Conservation (phyloP, 92 coral and sea anemone genomes). For the Epizoanthus scotinus region DNA sequence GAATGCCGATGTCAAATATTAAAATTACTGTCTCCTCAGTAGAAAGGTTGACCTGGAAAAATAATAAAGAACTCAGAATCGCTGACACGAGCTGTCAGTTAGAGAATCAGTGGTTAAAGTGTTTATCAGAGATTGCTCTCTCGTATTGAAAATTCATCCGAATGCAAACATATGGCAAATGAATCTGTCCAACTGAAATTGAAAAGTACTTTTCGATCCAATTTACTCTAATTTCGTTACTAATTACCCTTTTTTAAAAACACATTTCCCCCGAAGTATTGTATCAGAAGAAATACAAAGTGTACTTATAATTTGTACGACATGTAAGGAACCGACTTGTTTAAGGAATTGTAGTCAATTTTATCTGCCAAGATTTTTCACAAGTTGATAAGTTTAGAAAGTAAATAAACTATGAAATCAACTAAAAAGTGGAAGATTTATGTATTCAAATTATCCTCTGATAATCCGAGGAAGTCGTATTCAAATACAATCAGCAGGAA, state of each 20-base stretch:
- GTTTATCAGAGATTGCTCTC: neutral
- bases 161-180: conserved; percentile 10
- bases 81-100: conserved; percentile 5
- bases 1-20: too few species aligned
- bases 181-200: conserved; percentile 4
- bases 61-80: neutral
- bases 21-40: too few species aligned
- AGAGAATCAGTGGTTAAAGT: neutral
- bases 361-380: too few species aligned
- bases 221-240: conserved; percentile 16
- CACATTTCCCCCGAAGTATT: neutral
- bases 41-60: too few species aligned
- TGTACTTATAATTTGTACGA: neutral
- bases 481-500: neutral
- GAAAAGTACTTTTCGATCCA: neutral
- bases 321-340: neutral
- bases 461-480: neutral
- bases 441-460: neutral
- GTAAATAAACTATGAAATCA: neutral
- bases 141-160: conserved; percentile 14
- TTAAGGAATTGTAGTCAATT: neutral
- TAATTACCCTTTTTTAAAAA: neutral
- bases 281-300: conserved; percentile 1
- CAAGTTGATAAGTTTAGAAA: too few species aligned
- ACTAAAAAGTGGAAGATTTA: neutral